These are phyloP conservation scores for Platysternon megacephalum DNA, from an alignment of 2,113 vertebrate species.

Conservation along the genomic window DNA sequence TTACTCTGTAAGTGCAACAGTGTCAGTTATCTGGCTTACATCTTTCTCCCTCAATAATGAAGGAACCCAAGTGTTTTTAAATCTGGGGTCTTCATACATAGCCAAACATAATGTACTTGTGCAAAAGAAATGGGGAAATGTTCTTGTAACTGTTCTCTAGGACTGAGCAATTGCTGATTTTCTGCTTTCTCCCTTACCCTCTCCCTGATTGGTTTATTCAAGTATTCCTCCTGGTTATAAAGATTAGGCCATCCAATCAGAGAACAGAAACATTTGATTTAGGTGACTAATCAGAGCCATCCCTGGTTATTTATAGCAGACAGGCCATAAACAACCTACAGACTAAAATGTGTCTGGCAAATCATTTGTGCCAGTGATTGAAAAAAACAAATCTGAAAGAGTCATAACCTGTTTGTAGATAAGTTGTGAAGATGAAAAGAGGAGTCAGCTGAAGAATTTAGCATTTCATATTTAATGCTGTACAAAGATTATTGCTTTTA, in stretches of 20 bases:
- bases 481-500: neutral
- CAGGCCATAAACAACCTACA: neutral
- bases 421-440: neutral
- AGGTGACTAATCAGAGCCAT: neutral
- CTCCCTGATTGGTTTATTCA: neutral
- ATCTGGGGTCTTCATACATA: neutral
- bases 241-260: neutral
- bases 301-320: neutral
- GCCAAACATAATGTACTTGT: neutral
- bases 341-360: neutral
- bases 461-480: neutral
- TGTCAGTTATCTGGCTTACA: neutral
- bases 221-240: neutral
- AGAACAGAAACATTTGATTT: neutral
- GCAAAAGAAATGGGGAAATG: neutral
- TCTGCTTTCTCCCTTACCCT: neutral
- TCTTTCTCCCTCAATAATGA: rapidly evolving
- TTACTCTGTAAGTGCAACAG: neutral
- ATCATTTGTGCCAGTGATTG: neutral
- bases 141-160: neutral
- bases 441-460: neutral
- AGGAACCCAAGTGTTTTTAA: neutral
- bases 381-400: neutral
- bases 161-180: neutral
- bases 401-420: neutral